Conservation (phyloP, 2,113 vertebrate species). For the Laticauda laticaudata region DNA sequence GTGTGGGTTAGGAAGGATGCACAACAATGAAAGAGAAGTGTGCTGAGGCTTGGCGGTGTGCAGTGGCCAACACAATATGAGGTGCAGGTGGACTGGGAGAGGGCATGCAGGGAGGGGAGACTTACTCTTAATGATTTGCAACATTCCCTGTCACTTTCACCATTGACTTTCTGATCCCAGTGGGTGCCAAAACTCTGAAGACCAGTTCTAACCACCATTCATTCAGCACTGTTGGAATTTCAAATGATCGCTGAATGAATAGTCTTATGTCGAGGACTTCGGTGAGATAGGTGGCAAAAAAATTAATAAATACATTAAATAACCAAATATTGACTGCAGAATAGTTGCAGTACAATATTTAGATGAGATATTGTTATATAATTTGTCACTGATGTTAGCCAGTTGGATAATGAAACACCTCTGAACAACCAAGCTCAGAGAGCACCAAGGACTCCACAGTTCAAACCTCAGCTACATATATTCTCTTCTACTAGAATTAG, state of each 20-base stretch:
- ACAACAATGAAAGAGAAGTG: not conserved
- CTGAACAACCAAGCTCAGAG: not conserved
- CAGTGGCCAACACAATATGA: not conserved
- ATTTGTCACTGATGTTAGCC: not conserved
- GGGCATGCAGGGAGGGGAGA: not conserved
- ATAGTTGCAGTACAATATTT: not conserved
- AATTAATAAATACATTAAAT: not conserved
- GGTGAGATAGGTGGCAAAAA: no score
- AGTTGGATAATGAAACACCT: not conserved
- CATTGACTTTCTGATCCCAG: not conserved
- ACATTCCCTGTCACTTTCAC: not conserved
- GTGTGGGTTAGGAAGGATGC: not conserved
- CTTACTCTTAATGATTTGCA: not conserved
- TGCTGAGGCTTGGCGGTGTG: not conserved
- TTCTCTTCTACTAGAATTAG: not conserved
- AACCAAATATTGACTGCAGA: not conserved
- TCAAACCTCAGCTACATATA: not conserved
- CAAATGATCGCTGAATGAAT: not conserved
- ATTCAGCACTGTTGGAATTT: not conserved
- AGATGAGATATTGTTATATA: not conserved
- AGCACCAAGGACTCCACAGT: not conserved
- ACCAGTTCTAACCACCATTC: not conserved
- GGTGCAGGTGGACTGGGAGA: not conserved
- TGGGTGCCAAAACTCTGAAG: not conserved
- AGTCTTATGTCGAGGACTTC: not conserved